Conservation (phyloP, 37 sponge, comb jelly and placozoan species). For the Petrosia ficiformis region DNA sequence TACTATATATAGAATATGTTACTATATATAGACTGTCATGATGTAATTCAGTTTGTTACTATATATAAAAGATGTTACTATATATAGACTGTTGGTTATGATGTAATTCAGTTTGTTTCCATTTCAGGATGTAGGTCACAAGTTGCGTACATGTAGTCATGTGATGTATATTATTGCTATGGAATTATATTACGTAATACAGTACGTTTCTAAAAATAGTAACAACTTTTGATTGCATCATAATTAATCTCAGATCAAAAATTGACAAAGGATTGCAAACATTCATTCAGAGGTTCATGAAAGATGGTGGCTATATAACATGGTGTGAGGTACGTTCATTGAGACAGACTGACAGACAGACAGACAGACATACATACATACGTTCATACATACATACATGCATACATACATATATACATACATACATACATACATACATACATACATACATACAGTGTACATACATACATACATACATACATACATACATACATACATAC, state of each 20-base stretch:
- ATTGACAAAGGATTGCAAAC: conserved; percentile 33
- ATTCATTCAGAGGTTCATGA: conserved; percentile 28
- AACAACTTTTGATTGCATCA: background rate
- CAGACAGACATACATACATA: too few species aligned
- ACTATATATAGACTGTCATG: background rate
- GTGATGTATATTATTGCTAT: conserved; percentile 58
- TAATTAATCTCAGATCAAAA: conserved; percentile 6
- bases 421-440: too few species aligned
- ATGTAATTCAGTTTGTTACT: conserved; percentile 12
- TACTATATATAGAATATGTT: too few species aligned
- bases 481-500: too few species aligned
- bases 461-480: too few species aligned
- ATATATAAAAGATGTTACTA: background rate
- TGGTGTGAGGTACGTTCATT: conserved; percentile 51
- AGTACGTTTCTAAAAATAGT: background rate
- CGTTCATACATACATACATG: too few species aligned
- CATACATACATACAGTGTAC: too few species aligned
- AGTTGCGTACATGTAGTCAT: conserved; percentile 20
- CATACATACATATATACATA: too few species aligned
- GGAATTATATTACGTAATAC: conserved; percentile 44
- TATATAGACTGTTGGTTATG: background rate
- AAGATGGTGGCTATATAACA: conserved; percentile 13
- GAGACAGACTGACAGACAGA: too few species aligned
- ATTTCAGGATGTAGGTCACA: conserved; percentile 13
- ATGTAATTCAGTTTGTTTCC: conserved; percentile 12